Base-by-base conservation (phyloP, 2,797 vertebrate genomes). In the Myotis pilosus region DNA sequence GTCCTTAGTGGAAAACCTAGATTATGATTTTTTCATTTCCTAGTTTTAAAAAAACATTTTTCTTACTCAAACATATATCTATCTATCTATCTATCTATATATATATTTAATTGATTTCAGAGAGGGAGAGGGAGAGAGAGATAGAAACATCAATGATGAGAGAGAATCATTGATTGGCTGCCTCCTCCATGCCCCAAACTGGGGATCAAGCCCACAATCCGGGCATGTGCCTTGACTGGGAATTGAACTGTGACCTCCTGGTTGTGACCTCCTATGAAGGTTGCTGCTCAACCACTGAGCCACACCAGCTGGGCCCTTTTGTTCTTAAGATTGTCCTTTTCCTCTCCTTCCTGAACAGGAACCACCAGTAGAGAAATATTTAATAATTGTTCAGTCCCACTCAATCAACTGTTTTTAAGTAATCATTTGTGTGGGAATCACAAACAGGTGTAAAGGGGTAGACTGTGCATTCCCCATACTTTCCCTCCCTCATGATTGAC, bases 21-120 rank as follows among this genome's bases (percentile, higher is more conserved):
- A 84, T 93, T 66, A 71, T 90, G 44, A 57, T 94, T 88, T 96
- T 19, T 89, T 76, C 33, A 82, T 91, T 96, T 94, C 57, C 20
- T 80, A 68, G 22, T 79, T 89, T 64, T 7, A 17, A 30, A 92
- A 78, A 62, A 76, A 83, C 79, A 38, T 80, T 15, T 19, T 79
- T 95, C 23, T 81, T 44, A 66, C 36, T 85, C 84, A 87, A 49
- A 6, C 5, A 5, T 6, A 5, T n/a, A n/a, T n/a, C n/a, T n/a
- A n/a, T n/a, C n/a, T n/a, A n/a, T n/a, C n/a, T n/a, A n/a, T n/a
- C n/a, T n/a, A n/a, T n/a, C n/a, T 49, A 49, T 49, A 47, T 47
- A 47, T 47, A 47, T 47, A 47, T 47, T 0, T 47, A 13, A 47
- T 47, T 47, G 47, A 47, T 47, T 47, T 47, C 47, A 62, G 60